Conservation (phyloP, 2,888 invertebrate genomes). For the Baronia brevicornis region DNA sequence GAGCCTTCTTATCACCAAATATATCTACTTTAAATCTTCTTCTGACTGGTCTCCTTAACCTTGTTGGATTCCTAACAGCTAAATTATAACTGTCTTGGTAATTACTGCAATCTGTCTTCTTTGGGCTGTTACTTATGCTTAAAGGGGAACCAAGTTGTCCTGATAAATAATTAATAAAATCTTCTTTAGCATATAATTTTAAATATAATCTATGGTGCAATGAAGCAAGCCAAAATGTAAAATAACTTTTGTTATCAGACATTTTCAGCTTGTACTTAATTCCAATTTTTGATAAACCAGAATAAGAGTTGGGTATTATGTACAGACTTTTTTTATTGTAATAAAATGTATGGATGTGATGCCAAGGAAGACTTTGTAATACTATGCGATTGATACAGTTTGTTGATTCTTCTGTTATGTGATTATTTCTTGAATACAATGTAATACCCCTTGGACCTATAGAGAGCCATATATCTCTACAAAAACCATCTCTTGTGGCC, state of each 20-base stretch:
- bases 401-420: conserved; percentile 39
- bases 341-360: conserved; percentile 84
- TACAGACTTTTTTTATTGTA: conserved; percentile 84
- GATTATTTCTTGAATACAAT: conserved; percentile 72
- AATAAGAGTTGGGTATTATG: conserved; percentile 73
- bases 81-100: conserved; percentile 70
- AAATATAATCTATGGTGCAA: conserved; percentile 85
- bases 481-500: conserved; percentile 77
- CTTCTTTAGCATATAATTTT: conserved; percentile 81
- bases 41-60: conserved; percentile 57
- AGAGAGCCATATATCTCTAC: conserved; percentile 78
- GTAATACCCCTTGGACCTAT: conserved; percentile 79
- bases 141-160: conserved; percentile 75
- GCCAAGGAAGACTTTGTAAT: conserved; percentile 76
- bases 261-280: conserved; percentile 84
- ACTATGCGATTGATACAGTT: conserved; percentile 58
- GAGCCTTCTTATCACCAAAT: conserved; percentile 70
- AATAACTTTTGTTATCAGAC: conserved; percentile 84
- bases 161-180: conserved; percentile 79
- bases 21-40: conserved; percentile 70
- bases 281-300: conserved; percentile 73
- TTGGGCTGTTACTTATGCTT: conserved; percentile 43
- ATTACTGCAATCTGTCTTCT: conserved; percentile 56
- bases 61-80: conserved; percentile 61
- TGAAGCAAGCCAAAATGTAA: conserved; percentile 85